A percentile compares a stretch with the other conserved stretches of the same genome.
phyloP scores from a whole-genome alignment of 2,113 vertebrate species.

The Circaetus cinerascens region DNA sequence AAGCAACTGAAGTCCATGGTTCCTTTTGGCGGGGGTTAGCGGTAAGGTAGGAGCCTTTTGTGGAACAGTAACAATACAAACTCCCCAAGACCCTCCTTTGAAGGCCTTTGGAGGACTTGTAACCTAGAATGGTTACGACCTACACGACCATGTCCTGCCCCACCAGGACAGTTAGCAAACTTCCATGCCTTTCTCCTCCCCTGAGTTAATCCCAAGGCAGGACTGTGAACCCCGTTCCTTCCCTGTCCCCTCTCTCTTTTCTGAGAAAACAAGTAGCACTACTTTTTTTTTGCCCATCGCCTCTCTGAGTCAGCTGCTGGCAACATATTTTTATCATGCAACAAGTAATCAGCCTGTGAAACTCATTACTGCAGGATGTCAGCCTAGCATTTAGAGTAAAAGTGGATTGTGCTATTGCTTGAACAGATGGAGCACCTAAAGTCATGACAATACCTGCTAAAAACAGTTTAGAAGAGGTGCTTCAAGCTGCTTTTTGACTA shows the following conservation, averaged over 20 bases:
- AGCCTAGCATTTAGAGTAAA: neutral
- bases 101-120: neutral
- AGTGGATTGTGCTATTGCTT: neutral
- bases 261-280: neutral
- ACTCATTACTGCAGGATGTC: neutral
- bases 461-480: neutral
- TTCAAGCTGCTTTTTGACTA: neutral
- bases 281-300: neutral
- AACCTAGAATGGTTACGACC: neutral
- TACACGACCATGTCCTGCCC: rapidly evolving
- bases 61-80: neutral
- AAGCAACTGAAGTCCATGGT: neutral
- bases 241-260: neutral
- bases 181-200: neutral
- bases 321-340: neutral
- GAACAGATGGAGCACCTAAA: neutral
- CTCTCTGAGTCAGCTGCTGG: neutral
- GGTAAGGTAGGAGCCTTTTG: neutral
- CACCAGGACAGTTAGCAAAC: neutral
- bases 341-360: neutral
- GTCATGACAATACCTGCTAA: neutral
- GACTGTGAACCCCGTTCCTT: neutral
- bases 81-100: neutral
- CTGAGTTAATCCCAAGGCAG: neutral
- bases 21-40: neutral